Base-by-base conservation (phyloP, 2,888 invertebrate species). In the Drosophila mimica region DNA sequence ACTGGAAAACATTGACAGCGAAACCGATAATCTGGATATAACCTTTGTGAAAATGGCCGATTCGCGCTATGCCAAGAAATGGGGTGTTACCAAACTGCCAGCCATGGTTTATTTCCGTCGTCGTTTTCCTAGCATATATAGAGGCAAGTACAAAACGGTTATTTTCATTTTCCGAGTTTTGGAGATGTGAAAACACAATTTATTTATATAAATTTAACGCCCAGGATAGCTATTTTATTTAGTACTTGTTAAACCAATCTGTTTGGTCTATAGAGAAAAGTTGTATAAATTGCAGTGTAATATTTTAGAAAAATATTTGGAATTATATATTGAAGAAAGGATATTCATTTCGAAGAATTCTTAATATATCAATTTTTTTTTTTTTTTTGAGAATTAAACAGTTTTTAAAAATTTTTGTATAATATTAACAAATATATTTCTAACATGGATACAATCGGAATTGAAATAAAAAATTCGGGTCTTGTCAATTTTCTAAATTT, bases 31-130 rank as follows among this genome's bases (percentile, higher is more conserved):
- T 93, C 94, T 98, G 91, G 98, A 98, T 91, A 98, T 98, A 77
- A 97, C 98, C 3, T 98, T 98, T 92, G 98, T 98, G 0, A 98
- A 98, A 93, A 98, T 98, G 96, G 96, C 97, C 66, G 98, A 98
- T 92, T 95, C 97, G 0, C 95, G 98, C 48, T 98, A 98, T 92
- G 98, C 98, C 17, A 95, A 97, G 62, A 98, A 98, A 93, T 98
- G 98, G 97, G 98, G 98, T 30, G 98, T 98, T 20, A 97, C 97
- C 1, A 97, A 97, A 92, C 94, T 98, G 73, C 98, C 98, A 15
- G 97, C 98, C 3, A 96, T 98, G 81, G 98, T 98, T 4, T 98
- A 98, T 93, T 98, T 98, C 93, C 95, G 98, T 58, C 96, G 97
- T 92, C 95, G 98, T 89, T 98, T 98, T 93, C 98, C 98, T 2